Evolutionary conservation across 2,113 vertebrate species (phyloP).

Genomic region (Lophotis ruficrista): DNA sequence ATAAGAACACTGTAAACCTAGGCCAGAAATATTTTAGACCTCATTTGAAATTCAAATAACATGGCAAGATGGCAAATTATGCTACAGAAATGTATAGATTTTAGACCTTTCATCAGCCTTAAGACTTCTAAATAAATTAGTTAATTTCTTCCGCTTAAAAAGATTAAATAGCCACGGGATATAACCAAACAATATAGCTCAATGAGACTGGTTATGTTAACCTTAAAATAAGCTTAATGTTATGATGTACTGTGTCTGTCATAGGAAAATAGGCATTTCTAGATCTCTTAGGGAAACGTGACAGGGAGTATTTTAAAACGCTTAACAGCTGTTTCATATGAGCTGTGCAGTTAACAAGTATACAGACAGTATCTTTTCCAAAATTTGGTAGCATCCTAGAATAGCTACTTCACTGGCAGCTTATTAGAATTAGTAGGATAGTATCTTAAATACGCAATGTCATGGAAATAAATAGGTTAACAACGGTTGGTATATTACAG

Average conservation of each 20-base stretch:
- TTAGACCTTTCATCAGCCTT: neutral
- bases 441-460: neutral
- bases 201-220: neutral
- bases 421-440: neutral
- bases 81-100: neutral
- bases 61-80: neutral
- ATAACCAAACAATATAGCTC: neutral
- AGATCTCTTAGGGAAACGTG: neutral
- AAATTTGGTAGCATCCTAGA: neutral
- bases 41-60: neutral
- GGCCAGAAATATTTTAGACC: neutral
- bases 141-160: neutral
- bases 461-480: neutral
- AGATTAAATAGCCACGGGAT: neutral
- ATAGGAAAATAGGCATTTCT: neutral
- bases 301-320: neutral
- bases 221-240: neutral
- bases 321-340: neutral
- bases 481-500: neutral
- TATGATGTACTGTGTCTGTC: neutral
- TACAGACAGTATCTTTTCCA: neutral
- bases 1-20: neutral
- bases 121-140: conserved; percentile 9
- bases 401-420: neutral
- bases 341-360: neutral